These are phyloP conservation scores for Drosophila suzukii DNA, from an alignment of 1,140 invertebrate genomes.

Conservation along the genomic window DNA sequence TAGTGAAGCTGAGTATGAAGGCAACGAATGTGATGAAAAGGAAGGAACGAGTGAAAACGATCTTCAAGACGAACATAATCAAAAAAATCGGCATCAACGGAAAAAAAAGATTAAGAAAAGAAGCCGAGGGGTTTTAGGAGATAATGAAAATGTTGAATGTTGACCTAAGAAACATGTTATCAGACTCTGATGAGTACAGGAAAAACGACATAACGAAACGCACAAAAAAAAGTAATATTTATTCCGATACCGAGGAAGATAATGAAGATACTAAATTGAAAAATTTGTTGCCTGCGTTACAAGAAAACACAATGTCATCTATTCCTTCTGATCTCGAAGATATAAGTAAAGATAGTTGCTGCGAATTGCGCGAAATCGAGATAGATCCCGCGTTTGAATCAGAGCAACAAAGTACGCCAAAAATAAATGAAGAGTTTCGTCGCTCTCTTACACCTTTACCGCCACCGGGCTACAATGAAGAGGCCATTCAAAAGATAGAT, in stretches of 20 bases:
- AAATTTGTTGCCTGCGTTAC: too few relatives aligned
- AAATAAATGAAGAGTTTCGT: too few relatives aligned
- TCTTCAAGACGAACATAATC: slow-evolving; percentile 45
- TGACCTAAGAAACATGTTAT: slow-evolving; percentile 37
- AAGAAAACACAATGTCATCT: too few relatives aligned
- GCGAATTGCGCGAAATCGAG: too few relatives aligned
- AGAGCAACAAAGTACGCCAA: too few relatives aligned
- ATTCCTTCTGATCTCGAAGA: too few relatives aligned
- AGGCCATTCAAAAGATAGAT: too few relatives aligned
- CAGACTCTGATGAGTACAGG: slow-evolving; percentile 65
- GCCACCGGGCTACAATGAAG: too few relatives aligned
- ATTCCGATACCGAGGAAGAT: slow-evolving; percentile 72
- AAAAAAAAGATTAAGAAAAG: slow-evolving; percentile 41
- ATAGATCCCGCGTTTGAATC: too few relatives aligned
- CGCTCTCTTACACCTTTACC: too few relatives aligned
- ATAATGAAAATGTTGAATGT: not conserved
- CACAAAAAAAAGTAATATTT: slow-evolving; percentile 65
- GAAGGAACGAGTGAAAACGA: slow-evolving; percentile 61
- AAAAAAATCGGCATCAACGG: slow-evolving; percentile 24
- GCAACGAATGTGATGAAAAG: slow-evolving; percentile 57
- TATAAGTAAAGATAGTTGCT: too few relatives aligned
- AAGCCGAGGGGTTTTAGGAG: slow-evolving; percentile 5
- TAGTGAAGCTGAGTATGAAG: slow-evolving; percentile 68
- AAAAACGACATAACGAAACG: slow-evolving; percentile 38
- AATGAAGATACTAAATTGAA: too few relatives aligned